A percentile compares a stretch with the other conserved stretches of the same genome.
These are phyloP conservation scores for Cyphomyrus discorhynchus DNA, from an alignment of 2,113 vertebrate species.

Conservation along the genomic window DNA sequence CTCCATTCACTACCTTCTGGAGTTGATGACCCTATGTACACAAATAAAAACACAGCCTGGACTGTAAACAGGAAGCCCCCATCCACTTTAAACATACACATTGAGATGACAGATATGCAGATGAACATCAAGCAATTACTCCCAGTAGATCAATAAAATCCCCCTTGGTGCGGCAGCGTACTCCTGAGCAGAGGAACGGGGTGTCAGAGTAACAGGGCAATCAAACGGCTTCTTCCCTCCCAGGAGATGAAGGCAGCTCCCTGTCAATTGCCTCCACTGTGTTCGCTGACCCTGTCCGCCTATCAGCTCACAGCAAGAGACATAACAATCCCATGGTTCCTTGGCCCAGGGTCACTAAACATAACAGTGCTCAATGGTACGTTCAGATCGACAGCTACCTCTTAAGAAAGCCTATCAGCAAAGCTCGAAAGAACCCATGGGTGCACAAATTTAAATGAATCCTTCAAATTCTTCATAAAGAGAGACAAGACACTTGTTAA, in stretches of 20 bases:
- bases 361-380: background rate
- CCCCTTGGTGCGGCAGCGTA: background rate
- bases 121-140: background rate
- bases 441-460: background rate
- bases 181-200: background rate
- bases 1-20: conserved; percentile 28
- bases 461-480: background rate
- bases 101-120: background rate
- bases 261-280: background rate
- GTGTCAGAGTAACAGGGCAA: background rate
- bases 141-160: background rate
- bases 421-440: background rate
- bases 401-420: background rate
- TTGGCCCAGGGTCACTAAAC: background rate
- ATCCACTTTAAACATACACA: background rate
- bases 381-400: background rate
- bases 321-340: background rate
- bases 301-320: background rate
- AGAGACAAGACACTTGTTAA: background rate
- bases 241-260: background rate
- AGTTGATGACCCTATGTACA: conserved; percentile 26
- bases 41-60: conserved; percentile 15
- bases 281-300: background rate
- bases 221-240: background rate
- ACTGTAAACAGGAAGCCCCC: conserved; percentile 31